A percentile compares a stretch with the other conserved stretches of the same genome.
Conservation (phyloP, 2,888 invertebrate genomes). For the Acholoe squamosa region DNA sequence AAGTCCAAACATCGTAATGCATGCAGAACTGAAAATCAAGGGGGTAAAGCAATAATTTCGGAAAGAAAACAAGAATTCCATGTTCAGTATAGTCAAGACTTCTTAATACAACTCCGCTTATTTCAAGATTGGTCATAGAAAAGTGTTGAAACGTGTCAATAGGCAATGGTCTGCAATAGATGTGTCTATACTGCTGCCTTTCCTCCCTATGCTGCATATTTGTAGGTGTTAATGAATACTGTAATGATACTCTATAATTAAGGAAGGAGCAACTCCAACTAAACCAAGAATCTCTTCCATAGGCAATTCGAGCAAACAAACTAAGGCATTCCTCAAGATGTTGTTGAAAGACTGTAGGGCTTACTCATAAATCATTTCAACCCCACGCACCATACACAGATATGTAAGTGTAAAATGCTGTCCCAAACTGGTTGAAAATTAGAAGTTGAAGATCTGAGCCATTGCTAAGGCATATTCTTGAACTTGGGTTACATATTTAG, state of each 20-base stretch:
- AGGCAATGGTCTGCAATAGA: background rate
- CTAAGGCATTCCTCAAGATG: background rate
- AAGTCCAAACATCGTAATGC: background rate
- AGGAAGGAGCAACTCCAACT: background rate
- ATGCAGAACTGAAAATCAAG: too few relatives aligned
- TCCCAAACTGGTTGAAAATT: too few relatives aligned
- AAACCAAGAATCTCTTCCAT: background rate
- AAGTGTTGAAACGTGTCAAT: slow-evolving; percentile 33
- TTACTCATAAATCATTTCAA: background rate
- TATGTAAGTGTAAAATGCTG: too few relatives aligned
- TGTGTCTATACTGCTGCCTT: slow-evolving; percentile 8
- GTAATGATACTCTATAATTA: too few relatives aligned
- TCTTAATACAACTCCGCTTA: background rate
- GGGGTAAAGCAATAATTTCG: too few relatives aligned
- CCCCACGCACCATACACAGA: too few relatives aligned
- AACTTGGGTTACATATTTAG: background rate
- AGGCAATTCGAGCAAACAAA: background rate
- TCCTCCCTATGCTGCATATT: background rate
- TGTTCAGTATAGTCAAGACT: background rate
- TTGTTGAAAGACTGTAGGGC: background rate
- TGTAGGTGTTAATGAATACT: background rate
- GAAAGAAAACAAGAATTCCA: too few relatives aligned
- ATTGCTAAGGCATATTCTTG: background rate
- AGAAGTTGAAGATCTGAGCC: background rate
- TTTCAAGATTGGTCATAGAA: slow-evolving; percentile 1